Base-by-base conservation (phyloP, 2,888 invertebrate genomes). In the Druceiella hillmani region DNA sequence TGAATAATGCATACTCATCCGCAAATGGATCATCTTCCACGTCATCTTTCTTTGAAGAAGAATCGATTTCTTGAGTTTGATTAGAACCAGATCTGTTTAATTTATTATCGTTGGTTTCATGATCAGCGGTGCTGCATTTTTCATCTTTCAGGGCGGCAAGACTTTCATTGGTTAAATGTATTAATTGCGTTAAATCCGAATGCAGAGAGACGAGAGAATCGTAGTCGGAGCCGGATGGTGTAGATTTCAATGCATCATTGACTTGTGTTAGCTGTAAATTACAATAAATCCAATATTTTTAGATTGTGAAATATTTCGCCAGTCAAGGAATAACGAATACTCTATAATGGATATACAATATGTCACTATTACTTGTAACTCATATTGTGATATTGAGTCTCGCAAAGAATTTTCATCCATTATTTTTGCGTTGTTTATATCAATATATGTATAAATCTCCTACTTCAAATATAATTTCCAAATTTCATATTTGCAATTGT, bases 231-330 rank as follows among this genome's bases (percentile, higher is more conserved):
- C 64, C 67, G 41, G 68, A 61, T 10, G 64, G 52, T 7, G 69
- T 64, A 11, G 55, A 55, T 40, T 60, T 55, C 9, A 86, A 54
- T 3, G 83, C 78, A 49, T 74, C 61, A 45, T 76, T 68, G 7
- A 86, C 80, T 63, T 81, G 76, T 14, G 62, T 52, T 32, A 85
- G 59, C 84, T 85, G 52, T n/a, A n/a, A n/a, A n/a, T n/a, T n/a
- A n/a, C n/a, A n/a, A n/a, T n/a, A n/a, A n/a, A n/a, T n/a, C n/a
- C n/a, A n/a, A n/a, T n/a, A n/a, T n/a, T n/a, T n/a, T n/a, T n/a
- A n/a, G n/a, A n/a, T n/a, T n/a, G n/a, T n/a, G n/a, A n/a, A n/a
- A n/a, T n/a, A n/a, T n/a, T n/a, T n/a, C n/a, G n/a, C n/a, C n/a
- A n/a, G n/a, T n/a, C n/a, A n/a, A n/a, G n/a, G n/a, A n/a, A n/a